Evolutionary conservation across 1,140 invertebrate genomes (phyloP).

Genomic region (Theocolax elegans): DNA sequence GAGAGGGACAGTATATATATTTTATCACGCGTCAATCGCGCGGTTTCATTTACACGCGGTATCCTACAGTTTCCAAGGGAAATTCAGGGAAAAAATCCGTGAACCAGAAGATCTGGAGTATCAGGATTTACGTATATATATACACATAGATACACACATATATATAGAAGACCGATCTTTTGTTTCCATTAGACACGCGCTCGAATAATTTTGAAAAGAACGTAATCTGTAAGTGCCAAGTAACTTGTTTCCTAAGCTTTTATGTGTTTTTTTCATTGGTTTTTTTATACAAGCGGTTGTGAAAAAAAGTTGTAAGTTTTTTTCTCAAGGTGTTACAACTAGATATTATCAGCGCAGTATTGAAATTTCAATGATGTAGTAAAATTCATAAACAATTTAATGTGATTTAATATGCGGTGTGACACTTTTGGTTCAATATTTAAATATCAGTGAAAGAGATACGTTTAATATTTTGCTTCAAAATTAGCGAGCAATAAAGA

Average conservation of each 20-base stretch:
- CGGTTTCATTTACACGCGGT: slow-evolving; percentile 5
- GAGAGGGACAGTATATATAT: not conserved
- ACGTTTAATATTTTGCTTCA: too few relatives aligned
- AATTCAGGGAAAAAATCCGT: not conserved
- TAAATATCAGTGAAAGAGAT: too few relatives aligned
- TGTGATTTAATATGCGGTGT: too few relatives aligned
- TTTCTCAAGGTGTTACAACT: too few relatives aligned
- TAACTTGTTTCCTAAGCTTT: not conserved
- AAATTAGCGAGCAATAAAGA: too few relatives aligned
- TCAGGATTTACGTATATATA: not conserved
- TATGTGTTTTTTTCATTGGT: not conserved
- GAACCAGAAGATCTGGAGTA: not conserved
- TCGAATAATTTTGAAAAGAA: slow-evolving; percentile 1
- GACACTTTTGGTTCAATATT: too few relatives aligned
- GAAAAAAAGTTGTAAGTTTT: too few relatives aligned
- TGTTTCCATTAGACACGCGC: slow-evolving; percentile 15
- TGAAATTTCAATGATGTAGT: too few relatives aligned
- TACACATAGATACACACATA: too few relatives aligned
- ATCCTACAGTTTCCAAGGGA: not conserved
- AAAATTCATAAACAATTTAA: too few relatives aligned
- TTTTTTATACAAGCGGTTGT: too few relatives aligned
- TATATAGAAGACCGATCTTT: slow-evolving; percentile 9
- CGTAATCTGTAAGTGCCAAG: not conserved
- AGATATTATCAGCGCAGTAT: too few relatives aligned
- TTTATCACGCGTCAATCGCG: slow-evolving; percentile 16